Conservation (phyloP, 2,888 invertebrate genomes). For the Steinernema hermaphroditum region DNA sequence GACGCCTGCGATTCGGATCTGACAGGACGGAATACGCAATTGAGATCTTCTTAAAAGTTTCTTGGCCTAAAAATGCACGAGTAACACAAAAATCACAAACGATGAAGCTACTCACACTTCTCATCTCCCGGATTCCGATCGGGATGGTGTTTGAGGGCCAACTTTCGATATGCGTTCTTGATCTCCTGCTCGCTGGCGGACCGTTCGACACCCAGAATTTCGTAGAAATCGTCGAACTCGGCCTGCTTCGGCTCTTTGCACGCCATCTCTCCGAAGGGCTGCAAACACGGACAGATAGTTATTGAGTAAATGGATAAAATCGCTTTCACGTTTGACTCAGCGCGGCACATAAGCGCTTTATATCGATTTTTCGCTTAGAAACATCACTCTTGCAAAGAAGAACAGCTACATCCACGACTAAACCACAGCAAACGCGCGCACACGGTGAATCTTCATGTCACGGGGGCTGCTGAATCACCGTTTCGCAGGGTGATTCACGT, state of each 20-base stretch:
- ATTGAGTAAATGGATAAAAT: not conserved
- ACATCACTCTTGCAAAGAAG: not conserved
- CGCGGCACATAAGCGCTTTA: not conserved
- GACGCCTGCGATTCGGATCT: conserved; percentile 66
- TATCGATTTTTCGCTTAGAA: conserved; percentile 14
- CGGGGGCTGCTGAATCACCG: not conserved
- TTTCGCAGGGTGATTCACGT: not conserved
- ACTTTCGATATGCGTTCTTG: conserved; percentile 64
- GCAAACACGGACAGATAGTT: not conserved
- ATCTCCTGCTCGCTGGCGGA: conserved; percentile 65
- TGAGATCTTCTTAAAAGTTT: conserved; percentile 65
- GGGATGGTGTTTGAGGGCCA: conserved; percentile 62
- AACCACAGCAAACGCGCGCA: not conserved
- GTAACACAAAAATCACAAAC: not conserved
- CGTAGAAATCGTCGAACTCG: conserved; percentile 60
- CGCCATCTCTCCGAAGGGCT: not conserved
- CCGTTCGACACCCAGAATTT: conserved; percentile 63
- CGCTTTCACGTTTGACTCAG: conserved; percentile 7
- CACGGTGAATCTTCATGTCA: not conserved
- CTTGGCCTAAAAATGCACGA: conserved; percentile 56
- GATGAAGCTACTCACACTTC: conserved; percentile 44
- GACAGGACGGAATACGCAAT: conserved; percentile 66
- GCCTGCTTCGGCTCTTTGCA: not conserved
- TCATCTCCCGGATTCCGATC: conserved; percentile 63
- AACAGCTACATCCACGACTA: not conserved